phyloP scores from a whole-genome alignment of 1,140 invertebrate species.

The Charaxes varanes region DNA sequence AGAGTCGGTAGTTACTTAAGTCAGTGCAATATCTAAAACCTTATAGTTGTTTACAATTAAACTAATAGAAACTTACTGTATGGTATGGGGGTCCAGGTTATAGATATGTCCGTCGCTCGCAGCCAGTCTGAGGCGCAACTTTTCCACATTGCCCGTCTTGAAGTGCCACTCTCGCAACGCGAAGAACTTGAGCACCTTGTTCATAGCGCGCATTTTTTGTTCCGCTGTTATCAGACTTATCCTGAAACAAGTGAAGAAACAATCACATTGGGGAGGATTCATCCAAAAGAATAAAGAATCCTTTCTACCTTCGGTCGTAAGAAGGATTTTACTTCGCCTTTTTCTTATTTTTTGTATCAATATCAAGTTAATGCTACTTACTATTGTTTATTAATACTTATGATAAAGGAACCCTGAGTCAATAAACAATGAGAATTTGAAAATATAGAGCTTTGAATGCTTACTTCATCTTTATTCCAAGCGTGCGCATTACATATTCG shows the following conservation, averaged over 20 bases:
- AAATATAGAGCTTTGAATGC: slow-evolving; percentile 47
- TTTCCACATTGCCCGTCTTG: slow-evolving; percentile 85
- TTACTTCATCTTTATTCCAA: slow-evolving; percentile 85
- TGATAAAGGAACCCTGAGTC: too few species aligned
- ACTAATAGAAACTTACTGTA: slow-evolving; percentile 68
- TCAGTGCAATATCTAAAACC: too few species aligned
- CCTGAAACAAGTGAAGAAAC: slow-evolving; percentile 30
- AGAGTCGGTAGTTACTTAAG: too few species aligned
- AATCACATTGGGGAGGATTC: not conserved
- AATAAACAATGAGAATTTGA: not conserved
- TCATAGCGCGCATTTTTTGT: slow-evolving; percentile 83
- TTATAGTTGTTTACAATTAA: too few species aligned
- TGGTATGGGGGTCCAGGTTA: slow-evolving; percentile 71
- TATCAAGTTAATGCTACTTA: too few species aligned
- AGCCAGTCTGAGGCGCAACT: slow-evolving; percentile 75
- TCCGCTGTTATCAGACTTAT: slow-evolving; percentile 81
- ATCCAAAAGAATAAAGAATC: too few species aligned
- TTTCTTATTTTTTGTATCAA: too few species aligned
- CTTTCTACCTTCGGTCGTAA: too few species aligned
- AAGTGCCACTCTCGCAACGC: slow-evolving; percentile 92
- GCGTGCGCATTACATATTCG: slow-evolving; percentile 76
- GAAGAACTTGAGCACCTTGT: slow-evolving; percentile 88
- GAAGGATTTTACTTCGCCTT: too few species aligned
- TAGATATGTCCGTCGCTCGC: slow-evolving; percentile 74
- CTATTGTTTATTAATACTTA: too few species aligned